phyloP scores from a whole-genome alignment of 2,888 invertebrate genomes.

The Tachystola acroxantha region DNA sequence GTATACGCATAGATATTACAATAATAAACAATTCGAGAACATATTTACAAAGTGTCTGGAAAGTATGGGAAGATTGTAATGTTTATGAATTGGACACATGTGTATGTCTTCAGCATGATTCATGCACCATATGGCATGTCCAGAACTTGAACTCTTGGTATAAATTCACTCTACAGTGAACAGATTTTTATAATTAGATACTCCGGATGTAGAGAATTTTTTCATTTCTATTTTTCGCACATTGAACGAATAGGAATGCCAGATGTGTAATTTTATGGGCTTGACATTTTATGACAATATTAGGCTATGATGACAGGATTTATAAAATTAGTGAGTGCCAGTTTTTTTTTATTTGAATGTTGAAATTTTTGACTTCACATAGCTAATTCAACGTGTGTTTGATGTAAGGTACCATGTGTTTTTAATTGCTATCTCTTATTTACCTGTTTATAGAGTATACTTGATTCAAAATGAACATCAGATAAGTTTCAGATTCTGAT shows the following conservation, averaged over 20 bases:
- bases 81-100: conserved; percentile 34
- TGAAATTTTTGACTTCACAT: too few species aligned
- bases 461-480: too few species aligned
- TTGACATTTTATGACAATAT: too few species aligned
- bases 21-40: conserved; percentile 1
- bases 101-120: conserved; percentile 17
- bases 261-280: neutral
- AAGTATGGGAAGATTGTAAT: conserved; percentile 19
- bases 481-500: too few species aligned
- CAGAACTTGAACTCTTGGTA: neutral
- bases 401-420: too few species aligned
- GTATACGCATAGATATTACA: neutral
- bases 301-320: too few species aligned
- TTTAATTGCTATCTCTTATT: too few species aligned
- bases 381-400: too few species aligned
- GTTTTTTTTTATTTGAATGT: too few species aligned
- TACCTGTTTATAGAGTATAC: too few species aligned
- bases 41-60: conserved; percentile 7
- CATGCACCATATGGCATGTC: conserved; percentile 10
- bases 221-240: neutral
- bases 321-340: too few species aligned
- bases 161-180: neutral
- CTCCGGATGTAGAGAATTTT: neutral
- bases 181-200: neutral
- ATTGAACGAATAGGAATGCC: neutral